Percentiles rank a stretch among this genome's conserved stretches.
Evolutionary conservation across 2,113 vertebrate genomes (phyloP).

Genomic region (Coregonus clupeaformis): DNA sequence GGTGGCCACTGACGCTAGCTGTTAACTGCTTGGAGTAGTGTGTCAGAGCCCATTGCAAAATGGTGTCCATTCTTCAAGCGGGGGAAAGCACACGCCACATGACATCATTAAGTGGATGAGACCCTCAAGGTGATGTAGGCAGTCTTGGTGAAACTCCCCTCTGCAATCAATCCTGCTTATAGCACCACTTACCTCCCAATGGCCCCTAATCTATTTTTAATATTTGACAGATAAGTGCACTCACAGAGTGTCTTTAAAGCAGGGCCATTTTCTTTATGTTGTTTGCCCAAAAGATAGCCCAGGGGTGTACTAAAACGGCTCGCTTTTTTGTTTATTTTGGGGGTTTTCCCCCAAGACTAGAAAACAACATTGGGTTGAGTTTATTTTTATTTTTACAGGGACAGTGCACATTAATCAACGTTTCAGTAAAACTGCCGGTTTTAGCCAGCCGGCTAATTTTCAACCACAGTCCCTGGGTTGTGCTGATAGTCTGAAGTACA

Average conservation of each 20-base stretch:
- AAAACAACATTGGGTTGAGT: neutral
- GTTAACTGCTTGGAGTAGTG: conserved; percentile 64
- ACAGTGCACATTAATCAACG: too few relatives aligned
- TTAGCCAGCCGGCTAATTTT: too few relatives aligned
- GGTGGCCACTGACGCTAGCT: conserved; percentile 34
- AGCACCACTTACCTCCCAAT: conserved; percentile 68
- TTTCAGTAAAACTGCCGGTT: too few relatives aligned
- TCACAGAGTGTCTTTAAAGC: conserved; percentile 52
- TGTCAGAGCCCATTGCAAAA: conserved; percentile 60
- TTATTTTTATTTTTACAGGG: too few relatives aligned
- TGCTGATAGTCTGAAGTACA: neutral
- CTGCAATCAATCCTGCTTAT: conserved; percentile 71
- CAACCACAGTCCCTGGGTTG: too few relatives aligned
- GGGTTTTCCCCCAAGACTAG: neutral
- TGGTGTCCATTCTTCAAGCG: conserved; percentile 62
- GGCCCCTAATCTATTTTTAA: conserved; percentile 73
- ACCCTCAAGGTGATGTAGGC: conserved; percentile 69
- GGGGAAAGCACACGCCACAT: conserved; percentile 54
- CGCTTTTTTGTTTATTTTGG: neutral
- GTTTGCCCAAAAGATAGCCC: too few relatives aligned
- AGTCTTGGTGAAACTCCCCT: conserved; percentile 55
- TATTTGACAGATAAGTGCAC: conserved; percentile 72
- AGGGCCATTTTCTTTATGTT: conserved; percentile 40
- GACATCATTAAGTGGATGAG: conserved; percentile 65
- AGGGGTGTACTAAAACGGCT: neutral